These are phyloP conservation scores for Subacronicta megacephala DNA, from an alignment of 2,888 invertebrate species.

Conservation along the genomic window DNA sequence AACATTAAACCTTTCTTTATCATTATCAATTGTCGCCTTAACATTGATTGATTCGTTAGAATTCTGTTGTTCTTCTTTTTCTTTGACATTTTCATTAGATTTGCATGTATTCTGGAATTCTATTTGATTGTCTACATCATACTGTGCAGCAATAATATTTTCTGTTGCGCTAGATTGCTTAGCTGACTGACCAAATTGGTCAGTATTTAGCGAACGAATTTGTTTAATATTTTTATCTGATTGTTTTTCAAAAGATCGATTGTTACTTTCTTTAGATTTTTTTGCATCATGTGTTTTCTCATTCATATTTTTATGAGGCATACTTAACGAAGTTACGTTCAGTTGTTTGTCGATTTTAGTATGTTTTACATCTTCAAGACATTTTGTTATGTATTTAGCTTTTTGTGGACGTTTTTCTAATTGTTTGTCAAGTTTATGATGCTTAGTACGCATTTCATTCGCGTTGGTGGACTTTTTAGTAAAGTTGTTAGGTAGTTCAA, in stretches of 20 bases:
- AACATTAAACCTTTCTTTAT: background rate
- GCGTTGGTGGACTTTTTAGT: background rate
- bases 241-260: slow-evolving; percentile 1
- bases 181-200: background rate
- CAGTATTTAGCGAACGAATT: background rate
- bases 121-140: background rate
- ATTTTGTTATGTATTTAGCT: background rate
- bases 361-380: background rate
- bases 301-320: background rate
- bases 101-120: background rate
- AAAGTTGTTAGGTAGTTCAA: background rate
- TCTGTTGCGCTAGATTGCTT: background rate
- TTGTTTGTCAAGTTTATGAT: too few relatives aligned
- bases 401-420: background rate
- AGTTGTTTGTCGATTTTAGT: background rate
- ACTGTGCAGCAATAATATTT: slow-evolving; percentile 1
- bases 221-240: background rate
- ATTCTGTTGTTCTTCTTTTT: background rate
- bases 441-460: background rate
- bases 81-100: background rate
- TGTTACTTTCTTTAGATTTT: background rate
- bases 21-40: background rate
- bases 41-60: background rate
- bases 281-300: background rate
- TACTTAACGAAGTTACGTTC: background rate